Percentiles rank a stretch among this genome's conserved stretches.
These are phyloP conservation scores for Paedocypris micromegethes DNA, from an alignment of 2,797 vertebrate species.

Conservation along the genomic window DNA sequence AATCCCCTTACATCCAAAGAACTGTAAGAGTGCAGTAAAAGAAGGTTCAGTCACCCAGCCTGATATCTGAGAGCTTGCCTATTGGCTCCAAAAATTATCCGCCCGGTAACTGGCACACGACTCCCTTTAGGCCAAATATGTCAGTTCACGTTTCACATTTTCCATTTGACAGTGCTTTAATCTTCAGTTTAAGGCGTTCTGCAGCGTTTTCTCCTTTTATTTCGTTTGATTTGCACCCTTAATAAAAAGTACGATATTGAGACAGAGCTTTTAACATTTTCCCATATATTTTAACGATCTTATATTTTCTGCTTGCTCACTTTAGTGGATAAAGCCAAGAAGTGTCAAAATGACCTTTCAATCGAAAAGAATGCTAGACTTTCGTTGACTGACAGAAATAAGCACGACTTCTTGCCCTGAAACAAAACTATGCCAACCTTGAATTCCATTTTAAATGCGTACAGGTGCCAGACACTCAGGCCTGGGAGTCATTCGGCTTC, in stretches of 20 bases:
- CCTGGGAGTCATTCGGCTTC: conserved; percentile 32
- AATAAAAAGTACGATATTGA: conserved; percentile 23
- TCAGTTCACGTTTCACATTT: conserved; percentile 39
- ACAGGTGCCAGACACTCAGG: conserved; percentile 36
- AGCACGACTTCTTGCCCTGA: conserved; percentile 23
- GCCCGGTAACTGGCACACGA: conserved; percentile 31
- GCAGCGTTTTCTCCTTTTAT: conserved; percentile 24
- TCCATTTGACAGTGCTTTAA: conserved; percentile 36
- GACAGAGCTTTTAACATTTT: background rate
- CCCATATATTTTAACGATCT: too few relatives aligned
- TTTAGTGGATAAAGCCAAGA: background rate
- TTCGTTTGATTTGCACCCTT: conserved; percentile 32
- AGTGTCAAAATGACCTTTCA: conserved; percentile 10
- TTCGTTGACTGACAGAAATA: conserved; percentile 32
- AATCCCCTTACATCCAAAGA: conserved; percentile 52
- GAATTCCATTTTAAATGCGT: conserved; percentile 38
- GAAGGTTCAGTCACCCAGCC: conserved; percentile 45
- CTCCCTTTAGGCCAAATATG: conserved; percentile 42
- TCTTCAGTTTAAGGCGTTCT: conserved; percentile 31
- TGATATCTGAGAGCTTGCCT: conserved; percentile 40
- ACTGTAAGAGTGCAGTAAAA: conserved; percentile 46
- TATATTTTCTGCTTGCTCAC: too few relatives aligned
- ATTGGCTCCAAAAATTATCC: conserved; percentile 35
- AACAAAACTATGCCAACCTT: conserved; percentile 37
- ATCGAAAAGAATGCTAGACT: conserved; percentile 22